Percentiles rank a stretch among this genome's conserved stretches.
Conservation (phyloP, 2,113 vertebrate genomes). For the Chloropsis hardwickii region DNA sequence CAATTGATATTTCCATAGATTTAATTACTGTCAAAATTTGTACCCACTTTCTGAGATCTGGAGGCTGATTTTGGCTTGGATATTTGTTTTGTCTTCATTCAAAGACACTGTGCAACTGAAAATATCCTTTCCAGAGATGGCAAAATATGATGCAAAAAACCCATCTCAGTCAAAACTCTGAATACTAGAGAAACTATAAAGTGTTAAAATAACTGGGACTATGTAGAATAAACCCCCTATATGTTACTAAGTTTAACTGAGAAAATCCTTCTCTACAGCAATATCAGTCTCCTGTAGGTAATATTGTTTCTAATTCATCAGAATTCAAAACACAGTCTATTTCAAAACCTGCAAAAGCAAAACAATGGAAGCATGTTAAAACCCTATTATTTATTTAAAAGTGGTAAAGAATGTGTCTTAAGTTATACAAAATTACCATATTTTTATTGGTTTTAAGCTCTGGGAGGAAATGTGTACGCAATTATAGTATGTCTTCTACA, state of each 20-base stretch:
- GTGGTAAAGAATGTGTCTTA: slow-evolving; percentile 31
- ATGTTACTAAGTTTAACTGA: slow-evolving; percentile 43
- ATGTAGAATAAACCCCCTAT: not conserved
- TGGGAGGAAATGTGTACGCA: slow-evolving; percentile 47
- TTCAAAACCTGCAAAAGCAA: slow-evolving; percentile 39
- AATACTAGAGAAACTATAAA: slow-evolving; percentile 21
- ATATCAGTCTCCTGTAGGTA: not conserved
- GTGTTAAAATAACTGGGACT: slow-evolving; percentile 28
- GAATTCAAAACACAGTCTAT: slow-evolving; percentile 22
- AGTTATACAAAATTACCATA: slow-evolving; percentile 41
- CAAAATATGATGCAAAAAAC: not conserved
- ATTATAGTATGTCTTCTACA: slow-evolving; percentile 44
- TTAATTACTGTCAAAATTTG: slow-evolving; percentile 34
- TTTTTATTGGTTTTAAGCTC: slow-evolving; percentile 36
- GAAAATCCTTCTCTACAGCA: slow-evolving; percentile 31
- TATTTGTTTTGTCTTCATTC: slow-evolving; percentile 33
- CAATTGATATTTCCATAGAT: slow-evolving; percentile 38
- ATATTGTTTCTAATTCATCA: slow-evolving; percentile 29
- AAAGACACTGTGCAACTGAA: not conserved
- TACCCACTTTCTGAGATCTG: not conserved
- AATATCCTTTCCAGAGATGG: not conserved
- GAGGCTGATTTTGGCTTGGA: not conserved
- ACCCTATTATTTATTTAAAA: slow-evolving; percentile 56
- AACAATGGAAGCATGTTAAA: slow-evolving; percentile 10
- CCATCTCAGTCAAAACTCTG: not conserved